phyloP scores from a whole-genome alignment of 2,113 vertebrate species.

The Anguilla japonica region DNA sequence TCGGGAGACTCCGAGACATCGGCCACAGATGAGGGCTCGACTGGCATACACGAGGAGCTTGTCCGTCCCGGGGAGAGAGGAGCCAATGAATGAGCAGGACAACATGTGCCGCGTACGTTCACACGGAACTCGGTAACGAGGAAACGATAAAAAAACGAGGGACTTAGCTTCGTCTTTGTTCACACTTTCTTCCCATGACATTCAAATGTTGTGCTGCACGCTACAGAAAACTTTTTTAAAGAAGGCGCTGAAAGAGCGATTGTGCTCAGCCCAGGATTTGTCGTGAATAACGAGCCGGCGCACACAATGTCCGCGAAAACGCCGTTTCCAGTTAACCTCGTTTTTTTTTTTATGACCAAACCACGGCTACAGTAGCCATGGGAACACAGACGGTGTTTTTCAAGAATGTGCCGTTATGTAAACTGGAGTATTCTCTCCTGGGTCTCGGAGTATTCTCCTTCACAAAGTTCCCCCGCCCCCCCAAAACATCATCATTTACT shows the following conservation, averaged over 20 bases:
- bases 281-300: not conserved
- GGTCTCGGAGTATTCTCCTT: not conserved
- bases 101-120: too few relatives aligned
- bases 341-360: not conserved
- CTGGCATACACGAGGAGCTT: too few relatives aligned
- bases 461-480: too few relatives aligned
- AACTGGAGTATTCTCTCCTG: not conserved
- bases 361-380: not conserved
- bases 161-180: not conserved
- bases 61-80: too few relatives aligned
- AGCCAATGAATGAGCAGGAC: too few relatives aligned
- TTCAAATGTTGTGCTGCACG: not conserved
- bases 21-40: too few relatives aligned
- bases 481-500: not conserved
- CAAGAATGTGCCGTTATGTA: not conserved
- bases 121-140: too few relatives aligned
- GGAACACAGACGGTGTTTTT: not conserved
- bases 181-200: not conserved
- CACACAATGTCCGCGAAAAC: not conserved
- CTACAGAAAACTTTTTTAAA: not conserved
- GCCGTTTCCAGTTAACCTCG: not conserved
- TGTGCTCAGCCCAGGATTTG: too few relatives aligned
- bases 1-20: too few relatives aligned
- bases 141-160: too few relatives aligned
- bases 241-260: not conserved